Conservation (phyloP, 2,113 vertebrate species). For the Dryoscopus gambensis region DNA sequence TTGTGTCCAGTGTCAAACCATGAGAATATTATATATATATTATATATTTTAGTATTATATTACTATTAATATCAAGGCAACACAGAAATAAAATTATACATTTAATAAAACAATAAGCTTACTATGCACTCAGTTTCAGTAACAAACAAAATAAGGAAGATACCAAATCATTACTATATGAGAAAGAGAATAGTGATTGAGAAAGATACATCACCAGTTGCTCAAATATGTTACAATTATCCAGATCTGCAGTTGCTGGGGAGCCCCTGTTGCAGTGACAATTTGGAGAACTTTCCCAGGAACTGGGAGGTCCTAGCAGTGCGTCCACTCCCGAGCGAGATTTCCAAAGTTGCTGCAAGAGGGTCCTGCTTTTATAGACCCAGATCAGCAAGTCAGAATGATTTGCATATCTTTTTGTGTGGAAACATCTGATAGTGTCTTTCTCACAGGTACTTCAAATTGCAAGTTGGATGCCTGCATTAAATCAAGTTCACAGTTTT, state of each 20-base stretch:
- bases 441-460: neutral
- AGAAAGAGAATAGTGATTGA: neutral
- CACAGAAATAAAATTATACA: neutral
- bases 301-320: neutral
- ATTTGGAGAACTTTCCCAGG: neutral
- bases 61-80: neutral
- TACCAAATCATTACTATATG: neutral
- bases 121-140: neutral
- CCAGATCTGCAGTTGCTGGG: neutral
- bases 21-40: no score
- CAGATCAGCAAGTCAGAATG: neutral
- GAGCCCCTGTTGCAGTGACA: rapidly evolving
- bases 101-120: neutral
- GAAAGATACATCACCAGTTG: neutral
- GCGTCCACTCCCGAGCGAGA: neutral
- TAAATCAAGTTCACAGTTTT: neutral
- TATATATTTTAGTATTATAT: no score
- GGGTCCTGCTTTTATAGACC: no score
- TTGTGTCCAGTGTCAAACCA: no score
- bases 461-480: neutral
- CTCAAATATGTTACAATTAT: neutral
- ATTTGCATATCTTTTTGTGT: neutral
- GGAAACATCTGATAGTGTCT: neutral
- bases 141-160: neutral
- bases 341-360: neutral